Base-by-base conservation (phyloP, 2,888 invertebrate genomes). In the Colostygia pectinataria region DNA sequence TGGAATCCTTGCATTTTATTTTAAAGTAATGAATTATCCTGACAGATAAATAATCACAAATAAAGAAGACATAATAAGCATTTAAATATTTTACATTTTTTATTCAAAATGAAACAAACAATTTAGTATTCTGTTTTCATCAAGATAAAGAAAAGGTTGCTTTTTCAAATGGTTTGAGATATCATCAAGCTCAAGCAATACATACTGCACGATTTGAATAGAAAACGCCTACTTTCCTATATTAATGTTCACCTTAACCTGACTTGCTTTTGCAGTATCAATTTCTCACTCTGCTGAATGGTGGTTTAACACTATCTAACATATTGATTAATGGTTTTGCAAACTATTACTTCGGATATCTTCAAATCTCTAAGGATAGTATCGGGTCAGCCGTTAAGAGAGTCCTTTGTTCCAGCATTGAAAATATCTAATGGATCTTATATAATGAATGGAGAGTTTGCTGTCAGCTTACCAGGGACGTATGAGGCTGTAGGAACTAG, bases 381-480 rank as follows among this genome's bases (percentile, higher is more conserved):
- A 36, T 47, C 39, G 43, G 40, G 25, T 38, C n/a, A 28, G 4
- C 31, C 9, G 28, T 36, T 13, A 25, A 33, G 20, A 32, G n/a
- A 36, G 7, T 41, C 29, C 25, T 43, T 44, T 51, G 44, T 89
- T 90, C 38, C 80, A 97, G 97, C 97, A 53, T 83, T 98, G 68
- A 93, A 94, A 71, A 92, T 93, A 64, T 86, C 93, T 39, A 94
- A 95, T 74, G 95, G 95, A 27, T 92, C 94, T 25, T 96, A 93
- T 72, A 92, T 97, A 59, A 91, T 97, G 68, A 98, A 98, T 74
- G 97, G 97, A 0, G 95, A 96, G 70, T 95, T 95, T 87, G 92
- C 93, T 43, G 91, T 94, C 43, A 95, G 95, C 60, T 91, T 93
- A 68, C 92, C 94, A 61, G 93, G 95, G 4, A 91, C 91, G n/a